Evolutionary conservation across 2,888 invertebrate species (phyloP), one percentile per base, ranked within the genome.

Genomic region (Cephus nigrinus): DNA sequence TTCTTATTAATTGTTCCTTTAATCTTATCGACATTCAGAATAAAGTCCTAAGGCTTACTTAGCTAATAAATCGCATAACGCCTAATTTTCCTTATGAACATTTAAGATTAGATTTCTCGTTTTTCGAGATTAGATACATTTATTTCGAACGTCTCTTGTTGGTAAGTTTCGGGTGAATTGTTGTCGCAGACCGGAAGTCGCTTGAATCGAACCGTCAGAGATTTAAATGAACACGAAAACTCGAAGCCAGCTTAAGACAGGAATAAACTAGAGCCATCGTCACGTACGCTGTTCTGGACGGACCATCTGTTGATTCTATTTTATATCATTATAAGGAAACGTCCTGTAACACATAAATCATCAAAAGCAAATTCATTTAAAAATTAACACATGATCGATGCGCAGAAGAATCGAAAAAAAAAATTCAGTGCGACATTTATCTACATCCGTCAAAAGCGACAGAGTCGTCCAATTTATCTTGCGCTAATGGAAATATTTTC

Each of bases 1-100:
- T 55, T 23, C 68, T 30, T 74, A 35, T 15, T n/a, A 33, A 68
- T 75, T 33, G 33, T 15, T 68, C 12, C n/a, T 55, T 34, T 40
- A 40, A 74, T 32, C 71, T 71, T 79, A 82, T 80, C 78, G 80
- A 83, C 77, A 79, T 81, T 79, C 75, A 81, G 80, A 73, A 78
- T 69, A 78, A 76, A 84, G 75, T 74, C 75, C 80, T 80, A 76
- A 77, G 75, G 75, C 80, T 84, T 81, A 80, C 81, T 82, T 81
- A 76, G 30, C 73, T 80, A 77, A 80, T 77, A 75, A 71, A 71
- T 81, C 79, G 79, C 71, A 80, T 79, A 76, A 76, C 55, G 79
- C 78, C 78, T 81, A 32, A 82, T 79, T 32, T 80, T 77, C 79
- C 78, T 77, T 77, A 79, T 81, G 80, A 84, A 84, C 84, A 83